Conservation (phyloP, 2,797 vertebrate species). For the Parotocinclus haroldoi region DNA sequence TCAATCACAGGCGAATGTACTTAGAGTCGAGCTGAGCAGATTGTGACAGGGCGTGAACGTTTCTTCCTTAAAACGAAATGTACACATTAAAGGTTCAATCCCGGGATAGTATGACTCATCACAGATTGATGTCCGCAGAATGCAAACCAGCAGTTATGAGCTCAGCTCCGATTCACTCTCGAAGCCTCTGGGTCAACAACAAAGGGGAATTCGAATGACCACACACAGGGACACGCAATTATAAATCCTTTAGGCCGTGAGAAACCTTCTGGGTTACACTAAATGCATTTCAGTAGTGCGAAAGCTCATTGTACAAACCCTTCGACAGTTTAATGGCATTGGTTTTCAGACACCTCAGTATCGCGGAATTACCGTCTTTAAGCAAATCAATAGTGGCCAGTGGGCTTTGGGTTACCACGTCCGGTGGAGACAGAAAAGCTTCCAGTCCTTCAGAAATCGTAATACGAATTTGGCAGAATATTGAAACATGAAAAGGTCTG, state of each 20-base stretch:
- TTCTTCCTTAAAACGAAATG: background rate
- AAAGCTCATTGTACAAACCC: too few relatives aligned
- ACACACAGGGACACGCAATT: background rate
- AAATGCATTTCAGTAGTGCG: too few relatives aligned
- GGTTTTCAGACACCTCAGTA: too few relatives aligned
- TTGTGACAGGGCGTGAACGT: background rate
- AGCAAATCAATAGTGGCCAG: too few relatives aligned
- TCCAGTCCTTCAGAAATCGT: too few relatives aligned
- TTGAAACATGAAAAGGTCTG: too few relatives aligned
- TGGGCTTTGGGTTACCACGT: too few relatives aligned
- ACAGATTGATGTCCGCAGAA: constrained; percentile 1
- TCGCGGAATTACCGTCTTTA: too few relatives aligned
- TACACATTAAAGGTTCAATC: constrained; percentile 15
- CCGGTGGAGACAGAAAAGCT: too few relatives aligned
- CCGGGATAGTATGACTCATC: constrained; percentile 7
- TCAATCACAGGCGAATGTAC: too few relatives aligned
- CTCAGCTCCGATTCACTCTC: background rate
- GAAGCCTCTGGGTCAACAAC: constrained; percentile 4
- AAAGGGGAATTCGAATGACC: constrained; percentile 5
- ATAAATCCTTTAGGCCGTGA: background rate
- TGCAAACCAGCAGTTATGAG: constrained; percentile 24
- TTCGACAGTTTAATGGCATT: background rate
- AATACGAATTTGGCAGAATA: too few relatives aligned
- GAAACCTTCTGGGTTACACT: too few relatives aligned
- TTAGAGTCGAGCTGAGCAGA: background rate